Evolutionary conservation across 1,140 invertebrate species (phyloP).

Genomic region (Drosophila gunungcola): DNA sequence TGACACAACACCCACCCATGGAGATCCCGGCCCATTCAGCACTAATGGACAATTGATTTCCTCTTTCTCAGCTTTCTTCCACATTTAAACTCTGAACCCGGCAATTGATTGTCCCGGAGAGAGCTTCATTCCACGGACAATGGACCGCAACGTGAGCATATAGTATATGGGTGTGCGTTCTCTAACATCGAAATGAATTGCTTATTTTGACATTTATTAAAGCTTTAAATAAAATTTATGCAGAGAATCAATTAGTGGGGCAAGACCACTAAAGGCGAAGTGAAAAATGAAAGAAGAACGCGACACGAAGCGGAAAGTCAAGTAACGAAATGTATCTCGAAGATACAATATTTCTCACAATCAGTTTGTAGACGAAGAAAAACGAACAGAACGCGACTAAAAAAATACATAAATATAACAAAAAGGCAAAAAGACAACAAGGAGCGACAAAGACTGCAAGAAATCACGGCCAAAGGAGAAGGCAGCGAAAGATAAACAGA

Average conservation of each 20-base stretch:
- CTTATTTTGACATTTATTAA: constrained; percentile 84
- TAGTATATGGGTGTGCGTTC: constrained; percentile 49
- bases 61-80: constrained; percentile 46
- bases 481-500: constrained; percentile 62
- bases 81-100: constrained; percentile 81
- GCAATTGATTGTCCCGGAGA: constrained; percentile 76
- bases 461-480: constrained; percentile 63
- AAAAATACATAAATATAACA: constrained; percentile 42
- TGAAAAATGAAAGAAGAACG: constrained; percentile 13
- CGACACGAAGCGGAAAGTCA: constrained; percentile 50
- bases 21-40: constrained; percentile 4
- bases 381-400: constrained; percentile 47
- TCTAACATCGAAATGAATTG: constrained; percentile 84
- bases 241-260: constrained; percentile 81
- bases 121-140: constrained; percentile 68
- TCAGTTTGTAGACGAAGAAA: constrained; percentile 60
- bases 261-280: constrained; percentile 31
- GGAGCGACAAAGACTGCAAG: constrained; percentile 64
- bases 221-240: constrained; percentile 84
- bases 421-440: constrained; percentile 73
- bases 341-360: constrained; percentile 77
- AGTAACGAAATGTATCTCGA: constrained; percentile 59
- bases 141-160: constrained; percentile 1
- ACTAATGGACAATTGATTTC: constrained; percentile 43
- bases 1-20: constrained; percentile 14